Conservation (phyloP, 2,113 vertebrate species). For the Lepus europaeus region DNA sequence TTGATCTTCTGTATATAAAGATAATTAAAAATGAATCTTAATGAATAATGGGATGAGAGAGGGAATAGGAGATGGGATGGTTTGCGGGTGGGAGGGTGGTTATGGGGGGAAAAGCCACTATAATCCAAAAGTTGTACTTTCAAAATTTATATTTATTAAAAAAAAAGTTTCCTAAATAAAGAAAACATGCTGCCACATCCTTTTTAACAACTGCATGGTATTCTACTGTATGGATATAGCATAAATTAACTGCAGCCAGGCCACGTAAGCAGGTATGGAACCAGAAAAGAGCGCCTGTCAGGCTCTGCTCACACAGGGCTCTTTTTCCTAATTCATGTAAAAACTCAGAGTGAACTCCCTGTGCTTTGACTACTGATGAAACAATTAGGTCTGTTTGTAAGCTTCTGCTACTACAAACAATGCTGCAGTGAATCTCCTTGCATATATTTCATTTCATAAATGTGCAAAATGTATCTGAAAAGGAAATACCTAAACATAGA, state of each 20-base stretch:
- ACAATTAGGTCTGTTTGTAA: slow-evolving; percentile 9
- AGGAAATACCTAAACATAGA: slow-evolving; percentile 50
- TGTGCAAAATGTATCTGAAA: slow-evolving; percentile 25
- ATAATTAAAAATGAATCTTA: too few species aligned
- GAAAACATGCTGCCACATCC: background rate
- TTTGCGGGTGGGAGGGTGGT: too few species aligned
- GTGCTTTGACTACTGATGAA: background rate
- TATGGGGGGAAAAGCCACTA: too few species aligned
- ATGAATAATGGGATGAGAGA: too few species aligned
- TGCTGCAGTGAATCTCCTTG: background rate
- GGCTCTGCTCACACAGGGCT: background rate
- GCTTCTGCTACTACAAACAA: slow-evolving; percentile 17
- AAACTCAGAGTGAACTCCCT: slow-evolving; percentile 35
- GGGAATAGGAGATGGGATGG: too few species aligned
- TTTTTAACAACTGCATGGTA: slow-evolving; percentile 26
- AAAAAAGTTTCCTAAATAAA: too few species aligned
- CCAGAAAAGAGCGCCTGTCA: slow-evolving; percentile 19
- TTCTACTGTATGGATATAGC: background rate
- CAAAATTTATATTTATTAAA: too few species aligned
- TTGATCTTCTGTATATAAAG: too few species aligned
- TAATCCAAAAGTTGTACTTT: too few species aligned
- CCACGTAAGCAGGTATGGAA: background rate
- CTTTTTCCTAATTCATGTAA: background rate
- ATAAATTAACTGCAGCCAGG: background rate
- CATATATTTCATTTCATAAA: slow-evolving; percentile 1